Base-by-base conservation (phyloP, 2,888 invertebrate genomes). In the Diadegma fenestrale region DNA sequence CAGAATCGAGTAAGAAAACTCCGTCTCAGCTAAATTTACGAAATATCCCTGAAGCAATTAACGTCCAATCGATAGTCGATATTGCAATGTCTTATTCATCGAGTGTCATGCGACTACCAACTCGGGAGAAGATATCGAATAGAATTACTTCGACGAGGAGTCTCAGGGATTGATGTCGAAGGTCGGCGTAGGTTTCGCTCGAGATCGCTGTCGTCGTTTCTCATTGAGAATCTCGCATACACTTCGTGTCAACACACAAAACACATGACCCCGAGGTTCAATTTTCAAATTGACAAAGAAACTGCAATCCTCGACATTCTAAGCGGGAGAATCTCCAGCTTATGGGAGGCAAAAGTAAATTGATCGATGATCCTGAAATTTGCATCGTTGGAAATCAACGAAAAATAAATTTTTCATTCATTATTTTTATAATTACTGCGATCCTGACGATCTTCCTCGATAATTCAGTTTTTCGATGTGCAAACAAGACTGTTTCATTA, bases 151-250 rank as follows among this genome's bases (percentile, higher is more conserved):
- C 5, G 48, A 51, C n/a, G 48, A n/a, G 48, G 48, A 51, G n/a
- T 51, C n/a, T n/a, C 6, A n/a, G 0, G 48, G 48, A 51, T 51
- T n/a, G 48, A 51, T 51, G 48, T 51, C n/a, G 48, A 51, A 51
- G 48, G 48, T 51, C 48, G 48, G 48, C n/a, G 48, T 51, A 51
- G 48, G 48, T 51, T 51, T 51, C 48, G 48, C 48, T 51, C 48
- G 19, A 6, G 48, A 51, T 51, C 19, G 48, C n/a, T n/a, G 48
- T 51, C 48, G n/a, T 51, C 48, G 7, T 51, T 51, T n/a, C n/a
- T 51, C 48, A 51, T 19, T 51, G n/a, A 51, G n/a, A n/a, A 51
- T 51, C 48, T 51, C n/a, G 48, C 19, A n/a, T 51, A n/a, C 48
- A 51, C n/a, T 7, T 19, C 5, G 19, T 51, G 19, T 51, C 19